Evolutionary conservation across 2,888 invertebrate genomes (phyloP), one percentile per base, ranked within the genome.

Genomic region (Nebria salina): DNA sequence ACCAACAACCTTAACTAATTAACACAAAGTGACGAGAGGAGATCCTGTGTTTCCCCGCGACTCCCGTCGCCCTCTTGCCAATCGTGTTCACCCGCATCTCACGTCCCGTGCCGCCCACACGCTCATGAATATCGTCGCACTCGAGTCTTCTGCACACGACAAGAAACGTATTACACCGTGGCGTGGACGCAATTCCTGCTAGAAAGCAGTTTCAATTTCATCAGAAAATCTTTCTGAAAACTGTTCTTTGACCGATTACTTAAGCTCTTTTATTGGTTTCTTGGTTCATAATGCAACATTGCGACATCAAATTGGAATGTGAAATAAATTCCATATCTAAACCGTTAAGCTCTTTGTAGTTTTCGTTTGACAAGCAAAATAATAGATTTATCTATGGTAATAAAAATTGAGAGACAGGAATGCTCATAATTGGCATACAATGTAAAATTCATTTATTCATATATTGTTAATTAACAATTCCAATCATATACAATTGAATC

Each of bases 1-100:
- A 89, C 88, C 89, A 88, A 88, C 88, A 89, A 89, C 89, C 88
- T 89, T 89, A 89, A 89, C 89, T 89, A 89, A 89, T 89, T 89
- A 89, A 89, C 88, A 88, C 89, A 88, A 87, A 88, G 87, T 87
- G 87, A 87, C 86, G 87, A 86, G 87, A 85, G 84, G 79, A 82
- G 82, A 81, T 74, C 82, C 84, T 70, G 68, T 68, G n/a, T 65
- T 84, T 68, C 68, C 8, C 68, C 13, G 20, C 25, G 11, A 4
- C n/a, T 2, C 1, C 15, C 68, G 9, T 26, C 34, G 42, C n/a
- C 34, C 72, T 8, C 72, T 7, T 20, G 7, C 25, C 72, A 11
- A 8, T 25, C n/a, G 34, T 41, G n/a, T 9, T 41, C 20, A 20
- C 73, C 73, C 73, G n/a, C 54, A n/a, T 43, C 7, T 25, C 15